Base-by-base conservation (phyloP, 1,140 invertebrate genomes). In the Antheraea mylitta region DNA sequence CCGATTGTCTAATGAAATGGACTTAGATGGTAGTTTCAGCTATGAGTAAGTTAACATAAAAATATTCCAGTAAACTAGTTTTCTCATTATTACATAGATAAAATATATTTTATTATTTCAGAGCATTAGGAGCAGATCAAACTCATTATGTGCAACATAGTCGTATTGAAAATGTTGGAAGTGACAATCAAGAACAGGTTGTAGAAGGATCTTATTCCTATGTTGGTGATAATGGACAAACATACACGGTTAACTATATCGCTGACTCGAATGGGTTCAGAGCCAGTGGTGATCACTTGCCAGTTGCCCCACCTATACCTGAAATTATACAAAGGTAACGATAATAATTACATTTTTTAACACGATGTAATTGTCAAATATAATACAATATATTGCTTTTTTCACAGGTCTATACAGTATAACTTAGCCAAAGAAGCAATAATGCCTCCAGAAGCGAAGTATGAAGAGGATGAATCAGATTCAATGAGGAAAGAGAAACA, bases 161-260 rank as follows among this genome's bases (percentile, higher is more conserved):
- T 72, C 92, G 92, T 74, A 90, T 94, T 78, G 93, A 93, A 79
- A 93, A 94, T 76, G 80, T 86, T 38, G 94, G 93, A 42, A 89
- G 86, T 68, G 92, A 93, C 19, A 88, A 93, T 70, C 92, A 93
- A 77, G 92, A 93, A 64, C 92, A 93, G 80, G 88, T 93, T 11
- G 94, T 94, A n/a, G 92, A 93, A 78, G 94, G 94, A 62, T 93
- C 93, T 13, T 95, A 95, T 83, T 94, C 94, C 18, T 95, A 94
- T 80, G 89, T 93, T 18, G 93, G 93, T 42, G 93, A 93, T 70
- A 93, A 95, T 79, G 93, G 93, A 62, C 87, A 86, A 72, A 92
- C 91, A 13, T 93, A 93, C 67, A 93, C 93, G 8, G 89, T 94
- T 13, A 92, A 90, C 71, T 94, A 94, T 76, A 82, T 92, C 58